Evolutionary conservation across 1,140 invertebrate species (phyloP).

Genomic region (Thalassaphorura encarpata): DNA sequence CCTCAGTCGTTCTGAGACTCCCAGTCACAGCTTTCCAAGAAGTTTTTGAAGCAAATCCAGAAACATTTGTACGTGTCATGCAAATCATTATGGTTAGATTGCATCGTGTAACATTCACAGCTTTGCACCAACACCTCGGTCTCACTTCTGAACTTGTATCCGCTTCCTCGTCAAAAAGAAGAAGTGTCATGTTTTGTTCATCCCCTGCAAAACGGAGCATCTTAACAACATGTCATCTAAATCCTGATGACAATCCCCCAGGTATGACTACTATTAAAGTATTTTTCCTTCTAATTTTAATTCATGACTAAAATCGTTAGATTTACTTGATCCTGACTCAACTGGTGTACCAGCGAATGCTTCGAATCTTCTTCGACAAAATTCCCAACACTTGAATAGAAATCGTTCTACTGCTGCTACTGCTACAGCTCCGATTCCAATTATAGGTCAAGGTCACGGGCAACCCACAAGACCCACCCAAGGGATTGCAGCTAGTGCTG

Average conservation of each 20-base stretch:
- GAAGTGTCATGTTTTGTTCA: slow-evolving; percentile 14
- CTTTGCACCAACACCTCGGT: slow-evolving; percentile 92
- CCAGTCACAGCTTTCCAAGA: slow-evolving; percentile 82
- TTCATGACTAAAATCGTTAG: background rate
- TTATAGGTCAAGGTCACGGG: no score
- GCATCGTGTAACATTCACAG: slow-evolving; percentile 96
- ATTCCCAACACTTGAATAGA: background rate
- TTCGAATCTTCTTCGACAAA: background rate
- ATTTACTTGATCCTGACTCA: background rate
- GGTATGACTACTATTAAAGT: no score
- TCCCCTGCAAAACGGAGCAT: slow-evolving; percentile 4
- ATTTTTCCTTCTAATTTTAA: background rate
- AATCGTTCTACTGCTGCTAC: no score
- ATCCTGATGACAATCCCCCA: no score
- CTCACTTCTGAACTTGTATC: slow-evolving; percentile 75
- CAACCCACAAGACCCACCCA: no score
- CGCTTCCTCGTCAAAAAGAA: slow-evolving; percentile 21
- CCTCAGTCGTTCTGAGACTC: slow-evolving; percentile 76
- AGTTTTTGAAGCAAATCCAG: slow-evolving; percentile 65
- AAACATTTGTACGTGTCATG: slow-evolving; percentile 89
- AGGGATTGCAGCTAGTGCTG: no score
- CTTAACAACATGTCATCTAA: no score
- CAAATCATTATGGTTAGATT: slow-evolving; percentile 97
- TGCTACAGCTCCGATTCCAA: no score
- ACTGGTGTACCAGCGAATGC: background rate